Percentiles rank a stretch among this genome's conserved stretches.
These are phyloP conservation scores for Apolygus lucorum DNA, from an alignment of 1,140 invertebrate species.

Conservation along the genomic window DNA sequence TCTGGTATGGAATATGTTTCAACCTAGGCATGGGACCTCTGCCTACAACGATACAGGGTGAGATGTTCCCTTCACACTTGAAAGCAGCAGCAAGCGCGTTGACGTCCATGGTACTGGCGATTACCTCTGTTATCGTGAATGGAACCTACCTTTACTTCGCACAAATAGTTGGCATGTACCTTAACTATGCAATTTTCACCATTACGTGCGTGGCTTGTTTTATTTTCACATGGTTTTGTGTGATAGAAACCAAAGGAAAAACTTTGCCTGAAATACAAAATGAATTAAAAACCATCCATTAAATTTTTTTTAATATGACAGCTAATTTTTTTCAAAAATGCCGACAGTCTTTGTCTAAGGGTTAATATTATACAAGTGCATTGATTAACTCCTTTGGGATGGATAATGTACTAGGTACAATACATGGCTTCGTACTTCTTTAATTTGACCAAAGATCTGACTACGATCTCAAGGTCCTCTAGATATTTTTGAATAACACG, in stretches of 20 bases:
- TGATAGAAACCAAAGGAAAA: slow-evolving; percentile 76
- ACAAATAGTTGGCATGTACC: slow-evolving; percentile 44
- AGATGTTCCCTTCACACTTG: slow-evolving; percentile 61
- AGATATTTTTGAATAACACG: too few species aligned
- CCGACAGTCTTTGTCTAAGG: too few species aligned
- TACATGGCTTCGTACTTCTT: too few species aligned
- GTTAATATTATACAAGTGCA: too few species aligned
- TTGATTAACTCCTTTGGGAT: too few species aligned
- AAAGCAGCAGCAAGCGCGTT: slow-evolving; percentile 58
- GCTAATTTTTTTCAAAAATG: too few species aligned
- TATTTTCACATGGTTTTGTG: slow-evolving; percentile 50
- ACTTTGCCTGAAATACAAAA: too few species aligned
- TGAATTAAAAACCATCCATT: too few species aligned
- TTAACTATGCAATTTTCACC: slow-evolving; percentile 63
- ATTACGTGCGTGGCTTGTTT: slow-evolving; percentile 52
- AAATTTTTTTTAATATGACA: too few species aligned
- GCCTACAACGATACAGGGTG: slow-evolving; percentile 60
- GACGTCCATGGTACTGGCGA: slow-evolving; percentile 57
- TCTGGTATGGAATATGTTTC: slow-evolving; percentile 59
- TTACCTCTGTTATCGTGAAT: slow-evolving; percentile 61
- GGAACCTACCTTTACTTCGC: slow-evolving; percentile 54
- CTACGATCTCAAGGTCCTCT: too few species aligned
- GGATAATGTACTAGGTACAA: too few species aligned
- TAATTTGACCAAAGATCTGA: too few species aligned
- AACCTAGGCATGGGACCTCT: slow-evolving; percentile 51